Base-by-base conservation (phyloP, 2,888 invertebrate species). In the Caenorhabditis drosophilae region DNA sequence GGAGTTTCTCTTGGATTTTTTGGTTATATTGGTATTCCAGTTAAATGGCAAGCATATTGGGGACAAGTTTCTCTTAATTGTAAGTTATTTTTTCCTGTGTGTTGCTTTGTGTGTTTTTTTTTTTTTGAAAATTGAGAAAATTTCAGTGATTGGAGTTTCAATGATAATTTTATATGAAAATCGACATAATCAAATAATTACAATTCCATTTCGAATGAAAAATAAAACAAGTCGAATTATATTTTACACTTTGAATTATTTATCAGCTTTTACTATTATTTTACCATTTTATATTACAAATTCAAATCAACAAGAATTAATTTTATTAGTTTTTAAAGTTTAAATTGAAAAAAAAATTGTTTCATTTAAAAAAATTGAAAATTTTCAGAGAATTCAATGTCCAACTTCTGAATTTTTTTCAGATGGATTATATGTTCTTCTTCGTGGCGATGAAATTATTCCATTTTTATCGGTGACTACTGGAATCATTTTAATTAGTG, bases 91-190 rank as follows among this genome's bases (percentile, higher is more conserved):
- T 47, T 36, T 36, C 7, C 26, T 2, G 12, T n/a, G 7, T 22
- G 44, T 23, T 23, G 22, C 12, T 42, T 22, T 9, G 26, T n/a
- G n/a, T n/a, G n/a, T n/a, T n/a, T n/a, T n/a, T n/a, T n/a, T n/a
- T n/a, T n/a, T n/a, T n/a, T n/a, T 31, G 31, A 31, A 18, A 23
- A 16, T n/a, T 11, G 6, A n/a, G 15, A 40, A 26, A 31, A 22
- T 41, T 52, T n/a, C 27, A 51, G 52, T 46, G 27, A 47, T 47
- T 34, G 52, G 48, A 7, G 16, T 59, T 12, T 41, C 34, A 11
- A 42, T 53, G 11, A 38, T 59, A 6, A 52, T 53, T 35, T 26
- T 60, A 7, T 60, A 49, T 45, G 59, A 60, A 25, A 60, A 60
- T 26, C 48, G 59, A 0, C 59, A 60, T 6, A 60, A 51, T 49